Evolutionary conservation across 2,797 vertebrate genomes (phyloP).

Genomic region (Eidolon dupreanum): DNA sequence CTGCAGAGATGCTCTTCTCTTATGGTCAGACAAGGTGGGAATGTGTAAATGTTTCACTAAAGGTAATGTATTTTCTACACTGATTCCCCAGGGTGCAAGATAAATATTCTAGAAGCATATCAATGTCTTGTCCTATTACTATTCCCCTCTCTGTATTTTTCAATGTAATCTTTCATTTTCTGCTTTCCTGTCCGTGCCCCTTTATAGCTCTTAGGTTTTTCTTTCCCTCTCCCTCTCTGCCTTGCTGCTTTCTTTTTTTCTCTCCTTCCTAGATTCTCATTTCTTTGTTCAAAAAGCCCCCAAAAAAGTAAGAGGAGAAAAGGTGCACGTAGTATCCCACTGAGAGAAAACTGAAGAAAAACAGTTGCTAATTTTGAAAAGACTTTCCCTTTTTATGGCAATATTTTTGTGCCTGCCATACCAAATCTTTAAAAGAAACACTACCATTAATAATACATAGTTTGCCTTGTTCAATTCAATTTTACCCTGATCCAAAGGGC

Average conservation of each 20-base stretch:
- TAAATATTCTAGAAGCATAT: not conserved
- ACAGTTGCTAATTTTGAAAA: conserved; percentile 73
- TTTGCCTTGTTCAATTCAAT: conserved; percentile 77
- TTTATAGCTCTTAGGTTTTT: not conserved
- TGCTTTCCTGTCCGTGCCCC: not conserved
- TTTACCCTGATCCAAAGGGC: conserved; percentile 72
- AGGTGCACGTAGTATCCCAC: conserved; percentile 39
- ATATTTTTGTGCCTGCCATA: conserved; percentile 70
- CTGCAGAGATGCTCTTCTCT: not conserved
- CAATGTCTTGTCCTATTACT: not conserved
- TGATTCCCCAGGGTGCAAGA: not conserved
- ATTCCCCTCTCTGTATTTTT: not conserved
- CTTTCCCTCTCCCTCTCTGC: not conserved
- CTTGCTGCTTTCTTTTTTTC: not conserved
- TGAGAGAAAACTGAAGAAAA: conserved; percentile 68
- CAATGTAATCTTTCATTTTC: conserved; percentile 11
- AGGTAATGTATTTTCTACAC: not conserved
- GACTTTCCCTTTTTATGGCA: conserved; percentile 52
- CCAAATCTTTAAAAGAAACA: conserved; percentile 79
- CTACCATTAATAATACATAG: conserved; percentile 81
- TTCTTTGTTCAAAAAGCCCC: conserved; percentile 49
- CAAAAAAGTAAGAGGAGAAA: conserved; percentile 48
- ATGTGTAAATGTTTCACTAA: not conserved
- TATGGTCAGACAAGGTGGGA: not conserved
- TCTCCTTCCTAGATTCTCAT: not conserved